Conservation (phyloP, 1,140 invertebrate genomes). For the Drosophila ercepeae region DNA sequence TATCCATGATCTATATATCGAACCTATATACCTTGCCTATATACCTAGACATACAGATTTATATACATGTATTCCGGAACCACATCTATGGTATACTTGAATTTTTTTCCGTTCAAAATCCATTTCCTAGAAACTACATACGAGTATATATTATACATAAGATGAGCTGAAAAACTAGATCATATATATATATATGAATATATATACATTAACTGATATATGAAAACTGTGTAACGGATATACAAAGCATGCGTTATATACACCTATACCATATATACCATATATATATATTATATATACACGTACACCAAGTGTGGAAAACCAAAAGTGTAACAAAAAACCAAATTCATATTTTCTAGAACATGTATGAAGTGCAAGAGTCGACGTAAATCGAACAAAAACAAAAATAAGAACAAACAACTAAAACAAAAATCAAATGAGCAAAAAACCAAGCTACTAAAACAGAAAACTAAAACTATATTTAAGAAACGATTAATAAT, state of each 20-base stretch:
- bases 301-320: conserved; percentile 58
- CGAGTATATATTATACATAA: conserved; percentile 49
- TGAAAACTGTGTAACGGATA: conserved; percentile 59
- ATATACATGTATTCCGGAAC: conserved; percentile 71
- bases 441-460: conserved; percentile 18
- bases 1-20: conserved; percentile 24
- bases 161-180: conserved; percentile 69
- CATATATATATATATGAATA: conserved; percentile 5
- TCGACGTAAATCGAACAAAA: conserved; percentile 28
- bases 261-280: conserved; percentile 57
- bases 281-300: conserved; percentile 43
- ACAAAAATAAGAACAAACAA: conserved; percentile 37
- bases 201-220: conserved; percentile 38
- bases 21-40: conserved; percentile 54
- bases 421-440: conserved; percentile 48
- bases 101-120: conserved; percentile 19
- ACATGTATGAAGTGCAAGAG: conserved; percentile 57
- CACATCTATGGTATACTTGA: conserved; percentile 36
- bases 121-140: conserved; percentile 15
- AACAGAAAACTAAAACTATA: conserved; percentile 58
- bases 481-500: conserved; percentile 68
- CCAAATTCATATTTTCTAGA: conserved; percentile 72
- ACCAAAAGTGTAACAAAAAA: conserved; percentile 59
- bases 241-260: conserved; percentile 68
- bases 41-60: conserved; percentile 59